Evolutionary conservation across 1,140 invertebrate genomes (phyloP).

Genomic region (Formica exsecta): DNA sequence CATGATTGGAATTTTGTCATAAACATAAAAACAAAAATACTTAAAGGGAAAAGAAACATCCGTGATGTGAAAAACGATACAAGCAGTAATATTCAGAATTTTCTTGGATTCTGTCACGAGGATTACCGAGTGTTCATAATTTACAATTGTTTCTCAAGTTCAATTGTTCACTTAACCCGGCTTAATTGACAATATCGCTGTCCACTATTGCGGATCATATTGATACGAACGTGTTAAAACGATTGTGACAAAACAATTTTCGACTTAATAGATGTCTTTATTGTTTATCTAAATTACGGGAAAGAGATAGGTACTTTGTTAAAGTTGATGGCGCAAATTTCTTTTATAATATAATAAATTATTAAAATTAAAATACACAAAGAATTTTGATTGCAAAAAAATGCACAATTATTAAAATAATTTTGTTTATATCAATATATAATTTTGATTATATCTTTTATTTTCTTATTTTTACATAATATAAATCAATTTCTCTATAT

Average conservation of each 20-base stretch:
- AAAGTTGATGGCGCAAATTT: background rate
- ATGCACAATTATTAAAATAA: background rate
- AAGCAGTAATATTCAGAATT: background rate
- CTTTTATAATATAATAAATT: background rate
- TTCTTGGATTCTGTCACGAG: slow-evolving; percentile 33
- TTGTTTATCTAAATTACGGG: background rate
- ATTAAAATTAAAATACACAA: background rate
- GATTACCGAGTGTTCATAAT: slow-evolving; percentile 65
- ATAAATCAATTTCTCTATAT: too few species aligned
- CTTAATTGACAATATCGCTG: slow-evolving; percentile 51
- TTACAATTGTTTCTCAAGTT: slow-evolving; percentile 75
- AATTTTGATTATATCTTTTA: too few species aligned
- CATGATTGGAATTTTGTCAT: too few species aligned
- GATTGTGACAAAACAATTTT: slow-evolving; percentile 30
- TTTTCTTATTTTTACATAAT: too few species aligned
- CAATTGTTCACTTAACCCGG: slow-evolving; percentile 77
- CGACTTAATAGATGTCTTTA: background rate
- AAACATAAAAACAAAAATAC: background rate
- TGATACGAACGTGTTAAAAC: slow-evolving; percentile 14
- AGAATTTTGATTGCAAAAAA: background rate
- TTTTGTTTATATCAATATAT: too few species aligned
- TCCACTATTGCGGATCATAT: slow-evolving; percentile 32
- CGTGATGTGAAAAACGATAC: background rate
- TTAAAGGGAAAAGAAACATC: background rate
- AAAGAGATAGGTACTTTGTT: background rate